Evolutionary conservation across 2,888 invertebrate species (phyloP).

Genomic region (Scaeva pyrastri): DNA sequence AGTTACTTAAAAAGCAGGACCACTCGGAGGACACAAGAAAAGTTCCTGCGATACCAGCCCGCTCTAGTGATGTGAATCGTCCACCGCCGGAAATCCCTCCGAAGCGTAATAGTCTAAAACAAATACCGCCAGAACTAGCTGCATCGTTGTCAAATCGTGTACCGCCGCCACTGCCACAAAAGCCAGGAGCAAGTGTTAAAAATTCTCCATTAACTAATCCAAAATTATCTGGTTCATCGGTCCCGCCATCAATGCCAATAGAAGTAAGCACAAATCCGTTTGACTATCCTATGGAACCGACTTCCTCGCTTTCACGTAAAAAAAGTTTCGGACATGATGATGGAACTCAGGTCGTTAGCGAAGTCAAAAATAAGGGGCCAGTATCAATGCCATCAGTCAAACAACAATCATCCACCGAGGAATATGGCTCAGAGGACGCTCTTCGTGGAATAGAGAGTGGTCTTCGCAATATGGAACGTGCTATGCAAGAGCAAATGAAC

Average conservation of each 20-base stretch:
- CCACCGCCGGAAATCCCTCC: constrained; percentile 84
- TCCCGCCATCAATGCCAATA: constrained; percentile 77
- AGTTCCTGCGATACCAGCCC: constrained; percentile 83
- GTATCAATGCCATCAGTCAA: constrained; percentile 28
- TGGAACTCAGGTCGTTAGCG: background rate
- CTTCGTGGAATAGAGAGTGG: constrained; percentile 84
- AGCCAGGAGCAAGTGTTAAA: constrained; percentile 82
- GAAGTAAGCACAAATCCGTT: constrained; percentile 82
- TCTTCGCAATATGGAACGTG: constrained; percentile 84
- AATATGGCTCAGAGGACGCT: constrained; percentile 84
- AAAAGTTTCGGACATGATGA: constrained; percentile 37
- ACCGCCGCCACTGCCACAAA: constrained; percentile 83
- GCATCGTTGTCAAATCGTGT: constrained; percentile 72
- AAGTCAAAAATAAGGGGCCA: constrained; percentile 67
- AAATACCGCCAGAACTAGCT: constrained; percentile 79
- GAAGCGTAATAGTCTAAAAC: constrained; percentile 82
- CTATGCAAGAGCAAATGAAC: constrained; percentile 84
- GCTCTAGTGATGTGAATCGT: constrained; percentile 80
- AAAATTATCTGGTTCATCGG: constrained; percentile 82
- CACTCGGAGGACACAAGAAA: constrained; percentile 79
- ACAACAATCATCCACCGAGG: constrained; percentile 81
- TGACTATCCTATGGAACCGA: constrained; percentile 74
- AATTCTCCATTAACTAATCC: constrained; percentile 81
- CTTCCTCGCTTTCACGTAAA: constrained; percentile 37
- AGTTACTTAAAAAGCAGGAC: constrained; percentile 81